Conservation (phyloP, 2,797 vertebrate species). For the Eutrigla gurnardus region DNA sequence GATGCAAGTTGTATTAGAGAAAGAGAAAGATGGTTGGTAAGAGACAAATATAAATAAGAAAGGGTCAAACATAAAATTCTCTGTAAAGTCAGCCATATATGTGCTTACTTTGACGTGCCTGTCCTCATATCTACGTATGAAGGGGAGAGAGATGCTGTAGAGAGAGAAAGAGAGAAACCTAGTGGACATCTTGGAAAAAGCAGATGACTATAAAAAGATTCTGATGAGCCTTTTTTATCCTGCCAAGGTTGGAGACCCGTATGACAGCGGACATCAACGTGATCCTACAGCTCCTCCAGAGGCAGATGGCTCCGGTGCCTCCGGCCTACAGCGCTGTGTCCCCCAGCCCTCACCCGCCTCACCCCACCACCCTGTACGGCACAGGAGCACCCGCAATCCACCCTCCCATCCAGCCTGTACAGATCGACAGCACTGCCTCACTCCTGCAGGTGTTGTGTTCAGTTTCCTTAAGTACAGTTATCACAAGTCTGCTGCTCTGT, state of each 20-base stretch:
- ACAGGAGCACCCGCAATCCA: slow-evolving; percentile 76
- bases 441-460: slow-evolving; percentile 66
- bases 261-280: slow-evolving; percentile 94
- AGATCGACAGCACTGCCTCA: slow-evolving; percentile 71
- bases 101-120: background rate
- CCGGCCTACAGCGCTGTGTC: slow-evolving; percentile 90
- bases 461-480: background rate
- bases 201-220: background rate
- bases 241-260: slow-evolving; percentile 91
- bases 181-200: slow-evolving; percentile 20
- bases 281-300: slow-evolving; percentile 96
- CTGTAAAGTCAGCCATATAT: background rate
- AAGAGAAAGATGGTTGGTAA: background rate
- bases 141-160: background rate
- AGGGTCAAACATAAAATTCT: background rate
- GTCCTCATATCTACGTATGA: background rate
- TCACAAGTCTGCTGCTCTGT: background rate
- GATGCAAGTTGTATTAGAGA: slow-evolving; percentile 3
- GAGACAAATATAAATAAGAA: slow-evolving; percentile 16
- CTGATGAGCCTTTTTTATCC: background rate
- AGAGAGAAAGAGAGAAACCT: slow-evolving; percentile 25
- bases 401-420: slow-evolving; percentile 63
- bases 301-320: slow-evolving; percentile 90
- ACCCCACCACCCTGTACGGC: slow-evolving; percentile 64
- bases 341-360: slow-evolving; percentile 72